phyloP scores from a whole-genome alignment of 35 echinoderm and acorn worm genomes.

The Chiridota heheva region DNA sequence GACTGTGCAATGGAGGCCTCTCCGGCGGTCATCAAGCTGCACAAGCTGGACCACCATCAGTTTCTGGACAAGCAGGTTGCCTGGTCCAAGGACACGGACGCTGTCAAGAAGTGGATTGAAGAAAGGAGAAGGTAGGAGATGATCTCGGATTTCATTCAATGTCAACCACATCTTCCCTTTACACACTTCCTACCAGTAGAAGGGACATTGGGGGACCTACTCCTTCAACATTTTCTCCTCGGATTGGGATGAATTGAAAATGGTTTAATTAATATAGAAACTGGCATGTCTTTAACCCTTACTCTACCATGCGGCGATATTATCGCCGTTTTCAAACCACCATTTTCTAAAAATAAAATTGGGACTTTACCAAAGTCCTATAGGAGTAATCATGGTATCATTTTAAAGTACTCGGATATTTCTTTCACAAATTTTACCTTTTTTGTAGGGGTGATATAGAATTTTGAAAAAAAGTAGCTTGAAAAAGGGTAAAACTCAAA shows the following conservation, averaged over 20 bases:
- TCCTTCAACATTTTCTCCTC: not conserved
- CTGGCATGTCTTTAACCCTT: not conserved
- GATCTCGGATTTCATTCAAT: not conserved
- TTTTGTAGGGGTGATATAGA: too few relatives aligned
- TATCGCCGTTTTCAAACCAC: too few relatives aligned
- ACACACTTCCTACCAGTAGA: not conserved
- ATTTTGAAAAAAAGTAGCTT: too few relatives aligned
- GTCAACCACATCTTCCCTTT: not conserved
- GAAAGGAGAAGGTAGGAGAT: slow-evolving; percentile 11
- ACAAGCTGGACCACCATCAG: not conserved
- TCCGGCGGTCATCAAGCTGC: not conserved
- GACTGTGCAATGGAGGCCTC: not conserved
- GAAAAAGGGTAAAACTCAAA: too few relatives aligned
- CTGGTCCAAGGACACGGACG: slow-evolving; percentile 21
- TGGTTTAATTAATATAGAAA: not conserved
- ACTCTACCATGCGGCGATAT: too few relatives aligned
- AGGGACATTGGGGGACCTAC: not conserved
- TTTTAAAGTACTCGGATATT: too few relatives aligned
- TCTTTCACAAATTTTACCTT: too few relatives aligned
- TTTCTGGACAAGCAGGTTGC: not conserved
- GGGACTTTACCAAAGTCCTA: too few relatives aligned
- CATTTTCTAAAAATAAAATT: too few relatives aligned
- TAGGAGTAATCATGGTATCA: too few relatives aligned
- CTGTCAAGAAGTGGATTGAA: slow-evolving; percentile 15
- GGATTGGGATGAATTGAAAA: not conserved